Evolutionary conservation across 2,888 invertebrate genomes (phyloP).

Genomic region (Aphelenchoides bicaudatus): DNA sequence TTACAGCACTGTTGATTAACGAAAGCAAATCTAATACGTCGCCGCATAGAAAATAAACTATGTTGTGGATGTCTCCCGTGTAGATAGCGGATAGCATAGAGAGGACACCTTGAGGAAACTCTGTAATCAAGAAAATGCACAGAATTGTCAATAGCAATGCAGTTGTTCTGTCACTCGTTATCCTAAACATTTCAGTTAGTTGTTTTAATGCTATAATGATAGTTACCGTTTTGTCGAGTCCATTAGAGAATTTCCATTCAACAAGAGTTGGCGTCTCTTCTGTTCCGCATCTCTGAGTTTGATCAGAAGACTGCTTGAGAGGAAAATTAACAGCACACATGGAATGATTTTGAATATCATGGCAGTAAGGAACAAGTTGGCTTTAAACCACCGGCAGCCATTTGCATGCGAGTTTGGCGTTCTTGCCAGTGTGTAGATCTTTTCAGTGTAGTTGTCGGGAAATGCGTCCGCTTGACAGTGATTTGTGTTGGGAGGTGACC

Average conservation of each 20-base stretch:
- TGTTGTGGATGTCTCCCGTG: conserved; percentile 47
- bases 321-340: conserved; percentile 47
- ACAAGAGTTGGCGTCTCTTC: conserved; percentile 37
- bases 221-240: conserved; percentile 25
- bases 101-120: conserved; percentile 63
- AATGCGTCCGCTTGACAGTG: conserved; percentile 30
- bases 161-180: conserved; percentile 62
- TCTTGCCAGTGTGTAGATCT: conserved; percentile 46
- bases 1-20: conserved; percentile 34
- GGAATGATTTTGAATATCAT: conserved; percentile 56
- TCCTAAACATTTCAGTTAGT: conserved; percentile 14
- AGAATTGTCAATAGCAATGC: conserved; percentile 64
- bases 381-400: conserved; percentile 52
- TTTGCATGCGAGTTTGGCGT: conserved; percentile 40
- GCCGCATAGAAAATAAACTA: conserved; percentile 33
- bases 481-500: conserved; percentile 31
- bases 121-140: conserved; percentile 63
- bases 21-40: conserved; percentile 37
- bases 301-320: conserved; percentile 47
- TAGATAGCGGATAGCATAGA: conserved; percentile 54
- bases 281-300: conserved; percentile 50
- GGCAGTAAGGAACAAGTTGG: conserved; percentile 58
- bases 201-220: neutral
- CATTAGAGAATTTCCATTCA: conserved; percentile 27
- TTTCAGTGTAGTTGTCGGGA: conserved; percentile 39